Evolutionary conservation across 2,797 vertebrate genomes (phyloP), one percentile per base, ranked within the genome.

Genomic region (Poecilia velifera): DNA sequence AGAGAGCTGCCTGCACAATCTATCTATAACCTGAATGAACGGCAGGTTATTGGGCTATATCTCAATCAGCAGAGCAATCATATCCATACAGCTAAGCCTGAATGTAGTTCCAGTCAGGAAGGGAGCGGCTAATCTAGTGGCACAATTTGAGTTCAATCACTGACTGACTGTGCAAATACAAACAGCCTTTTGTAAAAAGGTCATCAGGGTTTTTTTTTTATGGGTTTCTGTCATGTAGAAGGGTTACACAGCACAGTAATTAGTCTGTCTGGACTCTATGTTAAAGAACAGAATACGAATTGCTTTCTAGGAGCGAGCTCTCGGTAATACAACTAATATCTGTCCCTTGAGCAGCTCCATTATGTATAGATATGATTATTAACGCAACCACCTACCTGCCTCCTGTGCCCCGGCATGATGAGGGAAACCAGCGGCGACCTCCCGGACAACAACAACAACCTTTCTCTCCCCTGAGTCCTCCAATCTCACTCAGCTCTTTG

Each of bases 381-480:
- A 45, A 66, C 73, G 64, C 45, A 62, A 81, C 80, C 76, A 79
- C 93, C 76, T 89, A 95, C 94, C 93, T 95, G 93, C 68, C 94
- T 93, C 89, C 53, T 93, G 89, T 95, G 92, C 46, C 3, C 66
- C 0, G 64, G 64, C 93, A 95, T 95, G 85, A 80, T 89, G 86
- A 80, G 39, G 71, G 51, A 73, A 87, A 76, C 47, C 82, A 79
- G 88, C 85, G 73, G 81, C 57, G 66, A 74, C 57, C 57, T 76
- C 47, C 72, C 34, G 73, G 72, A 71, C 25, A 55, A 59, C 62
- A 43, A 64, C 16, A 31, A 46, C 84, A 55, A 73, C 80, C 31
- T 34, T 46, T 14, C 43, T 45, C 31, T 59, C 73, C 73, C 78
- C 20, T 28, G 77, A 77, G 78, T 72, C 77, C 72, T 64, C n/a